These are phyloP conservation scores for Echinometra lucunter DNA, from an alignment of 53 echinoderm and acorn worm species.

Conservation along the genomic window DNA sequence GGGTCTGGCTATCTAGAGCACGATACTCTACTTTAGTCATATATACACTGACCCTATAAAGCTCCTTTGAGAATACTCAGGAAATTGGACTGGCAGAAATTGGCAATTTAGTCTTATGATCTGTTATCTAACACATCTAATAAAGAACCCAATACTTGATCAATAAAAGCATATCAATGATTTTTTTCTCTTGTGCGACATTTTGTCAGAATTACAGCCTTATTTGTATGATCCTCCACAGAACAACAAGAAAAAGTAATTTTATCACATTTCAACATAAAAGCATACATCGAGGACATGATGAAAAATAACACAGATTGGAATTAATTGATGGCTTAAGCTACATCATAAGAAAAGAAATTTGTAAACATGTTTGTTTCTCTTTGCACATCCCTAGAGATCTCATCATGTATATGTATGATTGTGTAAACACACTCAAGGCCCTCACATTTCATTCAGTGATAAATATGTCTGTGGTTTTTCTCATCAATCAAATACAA, in stretches of 20 bases:
- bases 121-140: background rate
- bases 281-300: background rate
- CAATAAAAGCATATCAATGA: no score
- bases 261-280: background rate
- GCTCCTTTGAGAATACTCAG: background rate
- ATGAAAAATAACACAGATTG: background rate
- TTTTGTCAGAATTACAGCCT: background rate
- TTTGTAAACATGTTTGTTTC: background rate
- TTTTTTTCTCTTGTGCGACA: no score
- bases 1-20: constrained; percentile 25
- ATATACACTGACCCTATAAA: background rate
- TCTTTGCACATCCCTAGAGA: background rate
- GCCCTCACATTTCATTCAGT: background rate
- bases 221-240: background rate
- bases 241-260: background rate
- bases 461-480: background rate
- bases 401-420: background rate
- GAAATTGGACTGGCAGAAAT: background rate
- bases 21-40: constrained; percentile 37
- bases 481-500: background rate
- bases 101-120: background rate
- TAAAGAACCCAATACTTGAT: no score
- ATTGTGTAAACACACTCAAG: background rate
- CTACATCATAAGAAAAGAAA: no score
- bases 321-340: background rate